Conservation (phyloP, 1,140 invertebrate species). For the Copidosoma floridanum region DNA sequence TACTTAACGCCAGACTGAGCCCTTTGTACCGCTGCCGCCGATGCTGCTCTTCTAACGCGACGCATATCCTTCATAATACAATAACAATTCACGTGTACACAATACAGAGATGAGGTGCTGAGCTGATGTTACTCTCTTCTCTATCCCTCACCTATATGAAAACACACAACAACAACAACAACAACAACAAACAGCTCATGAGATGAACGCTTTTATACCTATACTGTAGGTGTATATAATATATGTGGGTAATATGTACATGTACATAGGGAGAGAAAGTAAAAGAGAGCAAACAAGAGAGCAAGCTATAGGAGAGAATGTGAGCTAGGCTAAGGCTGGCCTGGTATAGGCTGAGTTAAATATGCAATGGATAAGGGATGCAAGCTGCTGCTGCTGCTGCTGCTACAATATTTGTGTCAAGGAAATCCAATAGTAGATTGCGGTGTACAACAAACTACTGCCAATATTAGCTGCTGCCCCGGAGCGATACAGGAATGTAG, state of each 20-base stretch:
- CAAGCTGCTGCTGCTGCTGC: not conserved
- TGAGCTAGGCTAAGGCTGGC: too few relatives aligned
- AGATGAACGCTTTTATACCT: too few relatives aligned
- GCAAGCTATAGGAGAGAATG: not conserved
- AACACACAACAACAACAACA: too few relatives aligned
- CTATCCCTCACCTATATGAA: too few relatives aligned
- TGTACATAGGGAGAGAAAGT: not conserved
- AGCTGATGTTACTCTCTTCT: too few relatives aligned
- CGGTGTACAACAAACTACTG: too few relatives aligned
- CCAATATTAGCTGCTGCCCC: not conserved
- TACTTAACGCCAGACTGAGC: constrained; percentile 49
- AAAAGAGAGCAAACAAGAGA: constrained; percentile 9
- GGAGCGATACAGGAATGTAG: not conserved
- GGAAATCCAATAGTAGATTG: constrained; percentile 16
- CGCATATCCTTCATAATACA: constrained; percentile 48
- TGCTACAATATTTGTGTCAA: constrained; percentile 17
- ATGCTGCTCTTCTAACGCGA: constrained; percentile 44
- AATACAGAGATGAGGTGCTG: too few relatives aligned
- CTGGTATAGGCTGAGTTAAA: too few relatives aligned
- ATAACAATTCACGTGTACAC: constrained; percentile 43
- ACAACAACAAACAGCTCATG: too few relatives aligned
- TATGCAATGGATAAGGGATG: constrained; percentile 5
- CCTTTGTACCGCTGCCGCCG: too few relatives aligned
- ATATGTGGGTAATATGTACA: constrained; percentile 14
- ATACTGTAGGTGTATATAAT: too few relatives aligned